Evolutionary conservation across 1,140 invertebrate genomes (phyloP), one percentile per base, ranked within the genome.

Genomic region (Macrobrachium nipponense): DNA sequence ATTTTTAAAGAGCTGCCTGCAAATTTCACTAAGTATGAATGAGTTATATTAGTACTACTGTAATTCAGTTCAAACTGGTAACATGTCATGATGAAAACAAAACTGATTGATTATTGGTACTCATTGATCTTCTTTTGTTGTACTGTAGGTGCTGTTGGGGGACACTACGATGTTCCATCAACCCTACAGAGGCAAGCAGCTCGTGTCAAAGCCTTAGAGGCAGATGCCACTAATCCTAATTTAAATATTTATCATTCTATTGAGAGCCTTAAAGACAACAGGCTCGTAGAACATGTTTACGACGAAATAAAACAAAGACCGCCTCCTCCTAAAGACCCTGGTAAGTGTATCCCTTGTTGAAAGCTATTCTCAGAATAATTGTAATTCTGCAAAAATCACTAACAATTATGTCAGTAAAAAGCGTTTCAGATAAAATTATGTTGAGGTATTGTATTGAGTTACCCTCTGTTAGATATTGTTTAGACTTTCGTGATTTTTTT

Each of bases 301-400:
- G 96, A 97, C 91, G 97, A 98, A 91, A 97, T 98, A 82, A 97
- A 97, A 90, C 95, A 96, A 44, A 96, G 96, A 89, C 89, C 90
- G 85, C 89, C 80, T 82, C 87, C 88, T 64, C 89, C 88, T 51
- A 90, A 89, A 80, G 83, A 90, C 59, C 79, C 82, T 82, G 90
- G 90, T 90, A 88, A 80, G 87, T 88, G 15, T 27, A 17, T 84
- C 17, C 62, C 4, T 81, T 27, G n/a, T 70, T 70, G 23, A 51
- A 51, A 51, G 51, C 8, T 51, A 51, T 51, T 51, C 51, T 51
- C 51, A 51, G 51, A 51, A 6, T 51, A 51, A 51, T 12, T 10
- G 51, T 51, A 51, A 51, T 51, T 51, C 51, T 51, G 51, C 12
- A 51, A 51, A 51, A 51, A 51, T 51, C 8, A 51, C 51, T 6